Conservation (phyloP, 2,113 vertebrate species). For the Rhinolophus sinicus region DNA sequence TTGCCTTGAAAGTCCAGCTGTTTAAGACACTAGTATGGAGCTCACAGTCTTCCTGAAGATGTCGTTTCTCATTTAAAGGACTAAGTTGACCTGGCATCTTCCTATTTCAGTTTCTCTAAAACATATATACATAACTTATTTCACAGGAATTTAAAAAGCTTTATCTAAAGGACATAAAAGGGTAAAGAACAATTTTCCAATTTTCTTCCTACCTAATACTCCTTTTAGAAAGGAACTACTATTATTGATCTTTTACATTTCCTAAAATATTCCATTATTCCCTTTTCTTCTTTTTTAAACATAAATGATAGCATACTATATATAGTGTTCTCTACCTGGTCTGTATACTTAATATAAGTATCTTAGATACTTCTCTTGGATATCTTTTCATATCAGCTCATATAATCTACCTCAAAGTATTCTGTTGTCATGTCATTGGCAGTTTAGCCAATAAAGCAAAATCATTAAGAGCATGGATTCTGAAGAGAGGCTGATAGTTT, state of each 20-base stretch:
- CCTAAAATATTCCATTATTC: not conserved
- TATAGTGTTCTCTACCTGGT: not conserved
- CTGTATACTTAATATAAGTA: not conserved
- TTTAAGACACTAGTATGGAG: not conserved
- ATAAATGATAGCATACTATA: not conserved
- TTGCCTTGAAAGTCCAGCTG: not conserved
- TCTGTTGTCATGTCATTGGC: not conserved
- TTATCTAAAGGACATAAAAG: slow-evolving; percentile 14
- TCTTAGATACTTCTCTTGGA: not conserved
- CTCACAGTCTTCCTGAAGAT: not conserved
- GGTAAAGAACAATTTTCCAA: not conserved
- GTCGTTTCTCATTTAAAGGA: not conserved
- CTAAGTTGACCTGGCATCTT: not conserved
- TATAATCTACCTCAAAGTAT: not conserved
- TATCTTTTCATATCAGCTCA: not conserved
- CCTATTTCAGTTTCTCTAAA: not conserved
- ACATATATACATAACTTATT: not conserved
- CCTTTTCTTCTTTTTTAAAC: not conserved
- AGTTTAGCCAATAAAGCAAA: slow-evolving; percentile 18
- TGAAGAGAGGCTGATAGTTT: not conserved
- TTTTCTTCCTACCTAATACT: not conserved
- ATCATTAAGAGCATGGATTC: not conserved
- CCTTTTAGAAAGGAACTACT: not conserved
- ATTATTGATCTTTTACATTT: not conserved
- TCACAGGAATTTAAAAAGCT: not conserved